These are phyloP conservation scores for Diachasma alloeum DNA, from an alignment of 1,140 invertebrate genomes.

Conservation along the genomic window DNA sequence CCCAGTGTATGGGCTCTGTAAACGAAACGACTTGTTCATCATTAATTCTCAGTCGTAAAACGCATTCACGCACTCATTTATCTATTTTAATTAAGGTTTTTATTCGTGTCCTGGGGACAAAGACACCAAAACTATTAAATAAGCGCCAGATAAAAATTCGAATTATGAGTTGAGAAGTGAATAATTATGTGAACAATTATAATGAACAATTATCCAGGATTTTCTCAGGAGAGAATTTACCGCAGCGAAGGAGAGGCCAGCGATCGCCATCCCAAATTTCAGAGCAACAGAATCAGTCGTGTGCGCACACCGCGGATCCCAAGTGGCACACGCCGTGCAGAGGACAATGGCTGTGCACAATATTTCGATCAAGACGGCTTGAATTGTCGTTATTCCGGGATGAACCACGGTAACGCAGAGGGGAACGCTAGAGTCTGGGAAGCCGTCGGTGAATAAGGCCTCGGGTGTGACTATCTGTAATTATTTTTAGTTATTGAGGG, in stretches of 20 bases:
- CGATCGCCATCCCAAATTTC: constrained; percentile 72
- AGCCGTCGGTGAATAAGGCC: constrained; percentile 46
- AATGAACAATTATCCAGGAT: no score
- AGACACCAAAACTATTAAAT: no score
- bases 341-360: constrained; percentile 69
- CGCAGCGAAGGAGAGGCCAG: constrained; percentile 70
- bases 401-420: constrained; percentile 71
- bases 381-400: constrained; percentile 53
- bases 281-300: constrained; percentile 69
- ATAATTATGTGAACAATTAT: no score
- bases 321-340: constrained; percentile 71
- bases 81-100: no score
- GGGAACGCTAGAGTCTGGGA: constrained; percentile 38
- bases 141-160: no score
- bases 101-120: no score
- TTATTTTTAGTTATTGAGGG: background rate
- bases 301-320: constrained; percentile 69
- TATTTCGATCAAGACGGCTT: constrained; percentile 70
- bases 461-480: constrained; percentile 62
- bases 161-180: no score
- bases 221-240: constrained; percentile 32
- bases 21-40: no score
- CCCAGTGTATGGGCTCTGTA: constrained; percentile 71
- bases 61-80: no score
- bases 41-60: no score